A percentile compares a stretch with the other conserved stretches of the same genome.
Conservation (phyloP, 2,888 invertebrate species). For the Rhingia campestris region DNA sequence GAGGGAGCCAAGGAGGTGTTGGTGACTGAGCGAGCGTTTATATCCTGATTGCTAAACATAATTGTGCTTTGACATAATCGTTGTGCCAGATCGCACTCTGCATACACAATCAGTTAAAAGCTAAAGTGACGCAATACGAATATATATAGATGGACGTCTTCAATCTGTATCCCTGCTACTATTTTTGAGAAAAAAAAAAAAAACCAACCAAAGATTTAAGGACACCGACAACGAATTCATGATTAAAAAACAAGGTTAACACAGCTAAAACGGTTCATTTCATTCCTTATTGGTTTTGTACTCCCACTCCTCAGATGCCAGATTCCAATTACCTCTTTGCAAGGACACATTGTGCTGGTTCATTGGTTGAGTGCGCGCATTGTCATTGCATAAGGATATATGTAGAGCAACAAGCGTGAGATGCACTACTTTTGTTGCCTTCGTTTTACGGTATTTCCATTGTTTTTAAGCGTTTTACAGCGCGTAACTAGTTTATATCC, state of each 20-base stretch:
- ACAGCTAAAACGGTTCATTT: constrained; percentile 48
- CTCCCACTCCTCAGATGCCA: constrained; percentile 30
- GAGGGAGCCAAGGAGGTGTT: neutral
- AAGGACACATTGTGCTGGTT: constrained; percentile 56
- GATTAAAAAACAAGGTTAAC: constrained; percentile 48
- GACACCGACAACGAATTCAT: constrained; percentile 47
- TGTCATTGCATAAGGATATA: neutral
- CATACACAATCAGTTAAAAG: constrained; percentile 67
- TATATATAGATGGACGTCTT: neutral
- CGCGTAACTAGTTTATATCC: constrained; percentile 67
- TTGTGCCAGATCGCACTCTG: constrained; percentile 48
- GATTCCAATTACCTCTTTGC: constrained; percentile 60
- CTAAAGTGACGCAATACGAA: constrained; percentile 37
- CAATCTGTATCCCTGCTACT: neutral
- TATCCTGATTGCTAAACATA: constrained; percentile 65
- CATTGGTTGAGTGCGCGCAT: constrained; percentile 32
- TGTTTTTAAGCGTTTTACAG: constrained; percentile 65
- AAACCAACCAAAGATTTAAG: neutral
- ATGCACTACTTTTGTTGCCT: constrained; percentile 6
- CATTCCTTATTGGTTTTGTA: constrained; percentile 42
- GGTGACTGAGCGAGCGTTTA: neutral
- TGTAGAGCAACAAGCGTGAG: constrained; percentile 24
- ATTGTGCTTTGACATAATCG: constrained; percentile 66
- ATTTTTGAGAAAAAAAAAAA: neutral
- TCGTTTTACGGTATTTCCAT: constrained; percentile 56